phyloP scores from a whole-genome alignment of 1,140 invertebrate genomes.

The Brachionus plicatilis region DNA sequence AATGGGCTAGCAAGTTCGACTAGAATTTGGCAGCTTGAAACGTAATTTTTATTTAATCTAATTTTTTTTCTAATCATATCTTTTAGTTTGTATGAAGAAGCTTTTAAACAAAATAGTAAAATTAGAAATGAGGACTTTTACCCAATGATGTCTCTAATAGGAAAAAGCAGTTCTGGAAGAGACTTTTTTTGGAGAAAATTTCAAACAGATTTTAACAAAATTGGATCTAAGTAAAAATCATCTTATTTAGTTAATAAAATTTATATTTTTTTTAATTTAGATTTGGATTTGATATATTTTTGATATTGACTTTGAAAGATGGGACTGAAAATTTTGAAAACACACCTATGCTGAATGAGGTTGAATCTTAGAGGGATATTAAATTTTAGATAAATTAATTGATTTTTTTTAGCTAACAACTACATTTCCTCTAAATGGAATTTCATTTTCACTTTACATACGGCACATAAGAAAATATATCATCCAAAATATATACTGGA shows the following conservation, averaged over 20 bases:
- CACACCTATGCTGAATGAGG: neutral
- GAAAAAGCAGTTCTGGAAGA: neutral
- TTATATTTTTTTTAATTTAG: neutral
- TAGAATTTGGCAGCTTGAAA: constrained; percentile 4
- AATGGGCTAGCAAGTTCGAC: constrained; percentile 9
- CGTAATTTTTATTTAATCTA: neutral
- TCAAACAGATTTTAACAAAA: constrained; percentile 1
- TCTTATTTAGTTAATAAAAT: neutral
- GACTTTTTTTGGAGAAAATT: constrained; percentile 26
- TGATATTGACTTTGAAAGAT: neutral
- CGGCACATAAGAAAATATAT: neutral
- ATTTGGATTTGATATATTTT: constrained; percentile 13
- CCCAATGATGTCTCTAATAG: neutral
- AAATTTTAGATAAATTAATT: neutral
- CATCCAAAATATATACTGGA: neutral
- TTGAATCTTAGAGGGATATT: neutral
- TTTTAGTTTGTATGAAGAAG: constrained; percentile 18
- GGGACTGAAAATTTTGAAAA: constrained; percentile 15
- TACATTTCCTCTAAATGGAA: neutral
- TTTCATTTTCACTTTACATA: neutral
- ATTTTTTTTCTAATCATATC: neutral
- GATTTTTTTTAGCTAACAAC: neutral
- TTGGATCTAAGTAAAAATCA: neutral
- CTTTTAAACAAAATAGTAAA: constrained; percentile 1
- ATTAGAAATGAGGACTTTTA: constrained; percentile 25